Conservation (phyloP, 2,113 vertebrate species). For the Chloropsis cyanopogon region DNA sequence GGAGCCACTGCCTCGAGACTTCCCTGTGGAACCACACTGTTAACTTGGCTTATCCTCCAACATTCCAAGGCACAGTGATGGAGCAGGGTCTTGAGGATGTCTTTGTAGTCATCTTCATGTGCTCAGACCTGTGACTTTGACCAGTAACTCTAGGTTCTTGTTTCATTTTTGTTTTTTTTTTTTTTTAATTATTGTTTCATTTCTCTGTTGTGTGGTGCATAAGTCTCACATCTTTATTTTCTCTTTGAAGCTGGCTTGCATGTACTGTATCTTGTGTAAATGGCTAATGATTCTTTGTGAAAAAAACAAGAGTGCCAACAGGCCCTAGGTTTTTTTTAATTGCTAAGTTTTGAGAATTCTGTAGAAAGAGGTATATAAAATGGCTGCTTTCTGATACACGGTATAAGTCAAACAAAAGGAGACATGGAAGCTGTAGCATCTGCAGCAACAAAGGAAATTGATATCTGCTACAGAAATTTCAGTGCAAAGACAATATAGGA, state of each 20-base stretch:
- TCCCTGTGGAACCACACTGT: neutral
- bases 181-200: neutral
- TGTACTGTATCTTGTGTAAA: neutral
- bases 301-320: neutral
- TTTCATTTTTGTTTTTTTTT: neutral
- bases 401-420: neutral
- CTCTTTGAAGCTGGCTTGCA: neutral
- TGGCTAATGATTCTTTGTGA: neutral
- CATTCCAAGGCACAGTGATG: rapidly evolving
- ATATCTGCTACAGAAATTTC: neutral
- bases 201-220: neutral
- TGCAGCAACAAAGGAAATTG: neutral
- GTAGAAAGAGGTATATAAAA: neutral
- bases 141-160: neutral
- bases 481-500: neutral
- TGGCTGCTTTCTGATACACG: neutral
- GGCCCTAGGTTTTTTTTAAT: neutral
- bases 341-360: neutral
- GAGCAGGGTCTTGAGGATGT: neutral
- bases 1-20: neutral
- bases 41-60: neutral
- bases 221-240: neutral
- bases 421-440: neutral
- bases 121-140: neutral
- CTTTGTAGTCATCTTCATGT: neutral